Percentiles rank a stretch among this genome's conserved stretches.
These are phyloP conservation scores for Venturia canescens DNA, from an alignment of 1,140 invertebrate genomes.

Conservation along the genomic window DNA sequence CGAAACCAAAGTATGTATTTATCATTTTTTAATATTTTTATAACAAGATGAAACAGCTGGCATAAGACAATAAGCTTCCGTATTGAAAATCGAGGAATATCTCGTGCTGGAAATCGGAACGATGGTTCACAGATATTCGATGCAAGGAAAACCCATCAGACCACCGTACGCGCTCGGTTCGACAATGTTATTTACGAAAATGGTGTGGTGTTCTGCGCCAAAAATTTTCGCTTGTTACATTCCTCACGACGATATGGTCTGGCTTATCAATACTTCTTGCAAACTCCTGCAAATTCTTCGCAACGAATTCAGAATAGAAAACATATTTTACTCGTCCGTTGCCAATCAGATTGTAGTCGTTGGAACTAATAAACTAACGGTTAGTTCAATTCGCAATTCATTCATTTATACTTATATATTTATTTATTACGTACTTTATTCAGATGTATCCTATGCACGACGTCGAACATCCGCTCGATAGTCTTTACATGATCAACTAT, in stretches of 20 bases:
- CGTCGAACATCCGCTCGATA: conserved; percentile 45
- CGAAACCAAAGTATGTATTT: conserved; percentile 51
- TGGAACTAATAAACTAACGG: conserved; percentile 51
- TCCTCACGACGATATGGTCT: conserved; percentile 52
- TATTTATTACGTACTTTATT: conserved; percentile 17
- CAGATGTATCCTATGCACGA: conserved; percentile 46
- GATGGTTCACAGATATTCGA: conserved; percentile 51
- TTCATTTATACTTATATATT: background rate
- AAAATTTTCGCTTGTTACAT: conserved; percentile 46
- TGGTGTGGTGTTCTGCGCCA: conserved; percentile 49
- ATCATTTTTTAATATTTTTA: background rate
- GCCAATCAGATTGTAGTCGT: conserved; percentile 53
- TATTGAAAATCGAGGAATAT: conserved; percentile 46
- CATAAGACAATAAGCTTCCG: too few relatives aligned
- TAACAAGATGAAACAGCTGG: too few relatives aligned
- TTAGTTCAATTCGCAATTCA: conserved; percentile 19
- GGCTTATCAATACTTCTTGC: conserved; percentile 47
- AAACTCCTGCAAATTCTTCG: conserved; percentile 50
- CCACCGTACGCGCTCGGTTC: conserved; percentile 47
- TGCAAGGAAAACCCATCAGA: conserved; percentile 52
- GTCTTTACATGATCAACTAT: conserved; percentile 43
- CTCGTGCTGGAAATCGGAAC: conserved; percentile 43
- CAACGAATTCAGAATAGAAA: conserved; percentile 53
- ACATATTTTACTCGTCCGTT: conserved; percentile 46
- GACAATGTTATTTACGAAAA: conserved; percentile 55